These are phyloP conservation scores for Mirza zaza DNA, from an alignment of 2,113 vertebrate species.

Conservation along the genomic window DNA sequence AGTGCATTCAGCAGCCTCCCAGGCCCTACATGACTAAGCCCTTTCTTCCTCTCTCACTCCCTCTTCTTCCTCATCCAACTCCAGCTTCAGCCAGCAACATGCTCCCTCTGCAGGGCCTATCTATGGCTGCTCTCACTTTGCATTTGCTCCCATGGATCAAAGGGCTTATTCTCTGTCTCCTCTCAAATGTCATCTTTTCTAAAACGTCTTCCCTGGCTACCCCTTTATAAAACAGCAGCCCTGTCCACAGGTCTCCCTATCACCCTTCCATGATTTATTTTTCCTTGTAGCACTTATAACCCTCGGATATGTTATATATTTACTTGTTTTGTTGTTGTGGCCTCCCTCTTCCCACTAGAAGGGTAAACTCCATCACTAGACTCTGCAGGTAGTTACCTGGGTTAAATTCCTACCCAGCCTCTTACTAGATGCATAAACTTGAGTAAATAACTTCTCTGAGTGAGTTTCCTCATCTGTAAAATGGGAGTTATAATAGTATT, in stretches of 20 bases:
- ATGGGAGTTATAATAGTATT: background rate
- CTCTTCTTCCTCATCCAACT: rapidly evolving
- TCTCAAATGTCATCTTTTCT: background rate
- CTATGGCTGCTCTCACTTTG: background rate
- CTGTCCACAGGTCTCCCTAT: background rate
- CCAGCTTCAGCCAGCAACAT: background rate
- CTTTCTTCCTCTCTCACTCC: background rate
- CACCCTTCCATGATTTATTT: background rate
- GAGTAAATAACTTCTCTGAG: background rate
- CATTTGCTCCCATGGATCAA: background rate
- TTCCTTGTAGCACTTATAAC: background rate
- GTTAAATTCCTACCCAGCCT: background rate
- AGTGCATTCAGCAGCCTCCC: background rate
- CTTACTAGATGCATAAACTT: background rate
- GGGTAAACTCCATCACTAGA: background rate
- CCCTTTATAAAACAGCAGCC: background rate
- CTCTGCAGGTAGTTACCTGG: background rate
- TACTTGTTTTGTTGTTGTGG: background rate
- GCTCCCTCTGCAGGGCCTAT: background rate
- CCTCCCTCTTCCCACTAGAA: background rate
- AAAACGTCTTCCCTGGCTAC: background rate
- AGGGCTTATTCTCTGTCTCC: background rate
- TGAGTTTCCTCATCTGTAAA: background rate
- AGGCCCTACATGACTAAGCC: background rate
- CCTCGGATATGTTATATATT: background rate